Conservation (phyloP, 1,140 invertebrate species). For the Drosophila melanogaster region Release_6_plus_ISO1_MT NT_033777.3:29361501-29362000, state of each 20-base stretch:
- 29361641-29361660: constrained; percentile 78
- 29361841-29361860: constrained; percentile 20
- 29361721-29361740: constrained; percentile 50
- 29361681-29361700: constrained; percentile 83
- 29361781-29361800: constrained; percentile 23
- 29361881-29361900: constrained; percentile 14
- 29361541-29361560: constrained; percentile 69
- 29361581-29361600: constrained; percentile 10
- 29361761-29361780: not conserved
- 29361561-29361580: constrained; percentile 13
- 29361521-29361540: constrained; percentile 72
- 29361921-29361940: not conserved
- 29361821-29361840: constrained; percentile 17
- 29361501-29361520: constrained; percentile 72
- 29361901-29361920: not conserved
- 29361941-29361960: not conserved
- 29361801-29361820: constrained; percentile 9
- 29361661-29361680: constrained; percentile 82
- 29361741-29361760: not conserved
- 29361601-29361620: constrained; percentile 76
- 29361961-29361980: not conserved
- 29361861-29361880: constrained; percentile 11
- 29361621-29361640: constrained; percentile 84
- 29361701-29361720: constrained; percentile 80
- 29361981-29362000: not conserved